Percentiles rank a stretch among this genome's conserved stretches.
Conservation (phyloP, 2,888 invertebrate genomes). For the Cabera pusaria region DNA sequence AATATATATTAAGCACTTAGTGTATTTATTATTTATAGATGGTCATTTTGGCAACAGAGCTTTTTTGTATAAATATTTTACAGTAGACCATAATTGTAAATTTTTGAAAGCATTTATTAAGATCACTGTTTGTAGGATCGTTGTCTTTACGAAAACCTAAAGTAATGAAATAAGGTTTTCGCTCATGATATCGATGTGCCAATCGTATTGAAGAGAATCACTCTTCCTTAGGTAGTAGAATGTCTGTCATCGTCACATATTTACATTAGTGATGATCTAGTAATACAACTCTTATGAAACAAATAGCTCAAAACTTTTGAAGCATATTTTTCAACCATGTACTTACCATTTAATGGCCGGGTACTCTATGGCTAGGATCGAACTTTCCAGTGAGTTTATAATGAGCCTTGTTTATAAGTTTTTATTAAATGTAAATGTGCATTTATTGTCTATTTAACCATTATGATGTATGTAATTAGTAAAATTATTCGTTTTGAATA, state of each 20-base stretch:
- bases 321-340: constrained; percentile 4
- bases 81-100: background rate
- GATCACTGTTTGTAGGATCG: background rate
- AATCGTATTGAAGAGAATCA: constrained; percentile 9
- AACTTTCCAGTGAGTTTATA: too few species aligned
- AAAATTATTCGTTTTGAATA: too few species aligned
- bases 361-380: constrained; percentile 1
- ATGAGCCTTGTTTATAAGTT: too few species aligned
- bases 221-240: constrained; percentile 7
- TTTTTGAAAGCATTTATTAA: constrained; percentile 11
- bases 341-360: constrained; percentile 14
- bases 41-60: constrained; percentile 4
- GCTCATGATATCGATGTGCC: constrained; percentile 7
- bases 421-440: too few species aligned
- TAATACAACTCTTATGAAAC: constrained; percentile 7
- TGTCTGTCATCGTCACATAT: constrained; percentile 5
- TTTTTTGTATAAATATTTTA: constrained; percentile 5
- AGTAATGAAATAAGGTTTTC: background rate
- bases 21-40: constrained; percentile 5
- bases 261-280: constrained; percentile 1
- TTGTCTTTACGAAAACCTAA: constrained; percentile 1
- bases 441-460: too few species aligned
- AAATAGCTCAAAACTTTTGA: constrained; percentile 11
- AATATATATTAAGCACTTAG: background rate
- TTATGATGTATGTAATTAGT: too few species aligned